Evolutionary conservation across 2,797 vertebrate species (phyloP).

Genomic region (Kryptolebias ocellatus): DNA sequence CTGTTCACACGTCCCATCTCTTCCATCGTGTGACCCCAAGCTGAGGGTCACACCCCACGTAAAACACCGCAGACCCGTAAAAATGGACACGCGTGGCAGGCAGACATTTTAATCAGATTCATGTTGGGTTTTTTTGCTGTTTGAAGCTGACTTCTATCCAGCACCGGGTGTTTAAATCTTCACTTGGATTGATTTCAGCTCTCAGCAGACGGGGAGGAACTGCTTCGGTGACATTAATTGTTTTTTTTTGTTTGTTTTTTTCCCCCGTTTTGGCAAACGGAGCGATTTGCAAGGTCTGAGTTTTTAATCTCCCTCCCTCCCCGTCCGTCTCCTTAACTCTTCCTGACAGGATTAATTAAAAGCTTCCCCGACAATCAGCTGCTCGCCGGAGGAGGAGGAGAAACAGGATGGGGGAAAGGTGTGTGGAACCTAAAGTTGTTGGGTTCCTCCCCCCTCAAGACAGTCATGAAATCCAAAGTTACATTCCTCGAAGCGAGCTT

Average conservation of each 20-base stretch:
- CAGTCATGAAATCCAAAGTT: too few species aligned
- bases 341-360: constrained; percentile 63
- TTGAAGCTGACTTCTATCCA: too few species aligned
- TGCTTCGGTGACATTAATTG: constrained; percentile 18
- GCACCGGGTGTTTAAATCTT: neutral
- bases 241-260: constrained; percentile 12
- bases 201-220: neutral
- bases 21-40: too few species aligned
- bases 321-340: constrained; percentile 36
- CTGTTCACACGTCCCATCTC: too few species aligned
- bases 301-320: constrained; percentile 29
- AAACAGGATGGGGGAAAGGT: neutral
- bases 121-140: too few species aligned
- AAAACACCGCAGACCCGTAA: too few species aligned
- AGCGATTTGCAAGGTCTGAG: neutral
- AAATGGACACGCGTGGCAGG: too few species aligned
- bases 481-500: too few species aligned
- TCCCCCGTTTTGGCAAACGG: constrained; percentile 3
- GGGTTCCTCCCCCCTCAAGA: too few species aligned
- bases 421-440: neutral
- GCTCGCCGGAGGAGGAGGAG: constrained; percentile 52
- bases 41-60: too few species aligned
- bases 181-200: neutral
- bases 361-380: constrained; percentile 51
- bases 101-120: too few species aligned